Evolutionary conservation across 2,113 vertebrate species (phyloP), one percentile per base, ranked within the genome.

Genomic region (Mugil cephalus): DNA sequence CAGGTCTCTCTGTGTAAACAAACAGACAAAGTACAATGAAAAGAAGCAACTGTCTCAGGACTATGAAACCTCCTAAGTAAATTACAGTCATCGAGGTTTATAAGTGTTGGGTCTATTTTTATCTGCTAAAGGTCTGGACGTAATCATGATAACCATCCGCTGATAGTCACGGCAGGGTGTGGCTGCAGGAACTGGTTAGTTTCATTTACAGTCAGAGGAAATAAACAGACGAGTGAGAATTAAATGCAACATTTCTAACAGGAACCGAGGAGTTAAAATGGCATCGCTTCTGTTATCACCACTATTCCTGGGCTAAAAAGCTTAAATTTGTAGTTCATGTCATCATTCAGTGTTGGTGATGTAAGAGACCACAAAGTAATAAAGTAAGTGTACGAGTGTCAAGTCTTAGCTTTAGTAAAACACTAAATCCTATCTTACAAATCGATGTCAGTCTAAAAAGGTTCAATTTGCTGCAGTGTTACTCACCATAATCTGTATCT

Each of bases 401-500:
- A 61, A 54, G 5, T 30, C 24, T 3, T n/a, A n/a, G n/a, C n/a
- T n/a, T n/a, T n/a, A n/a, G n/a, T n/a, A n/a, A n/a, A n/a, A n/a
- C n/a, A n/a, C n/a, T n/a, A n/a, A n/a, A n/a, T n/a, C n/a, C n/a
- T n/a, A n/a, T n/a, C n/a, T n/a, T n/a, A n/a, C n/a, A n/a, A n/a
- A n/a, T n/a, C n/a, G n/a, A n/a, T n/a, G n/a, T n/a, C n/a, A n/a
- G n/a, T n/a, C n/a, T n/a, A n/a, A n/a, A n/a, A n/a, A n/a, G n/a
- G n/a, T n/a, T n/a, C n/a, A n/a, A n/a, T n/a, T n/a, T n/a, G n/a
- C n/a, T n/a, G n/a, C n/a, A n/a, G n/a, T n/a, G n/a, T n/a, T 47
- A 86, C 96, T 96, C 93, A 99, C 98, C 98, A 98, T 98, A 84
- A 99, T 98, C 78, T 99, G 98, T 88, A 99, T 98, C 86, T 99